phyloP scores from a whole-genome alignment of 1,140 invertebrate species.

The Drosophila azteca region DNA sequence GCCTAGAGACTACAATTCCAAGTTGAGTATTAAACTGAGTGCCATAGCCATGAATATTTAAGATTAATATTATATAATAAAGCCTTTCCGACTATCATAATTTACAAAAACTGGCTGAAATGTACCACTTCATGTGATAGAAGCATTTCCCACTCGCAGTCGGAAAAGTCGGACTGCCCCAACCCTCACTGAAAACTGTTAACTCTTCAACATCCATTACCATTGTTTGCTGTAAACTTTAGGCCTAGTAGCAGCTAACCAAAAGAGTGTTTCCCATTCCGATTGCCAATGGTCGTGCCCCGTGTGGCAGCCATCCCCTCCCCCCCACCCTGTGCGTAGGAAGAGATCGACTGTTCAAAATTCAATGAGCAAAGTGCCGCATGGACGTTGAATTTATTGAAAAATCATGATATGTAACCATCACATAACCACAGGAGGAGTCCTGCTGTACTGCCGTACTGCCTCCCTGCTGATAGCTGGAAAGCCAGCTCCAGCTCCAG shows the following conservation, averaged over 20 bases:
- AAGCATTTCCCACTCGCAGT: too few species aligned
- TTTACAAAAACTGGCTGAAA: too few species aligned
- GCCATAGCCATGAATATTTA: too few species aligned
- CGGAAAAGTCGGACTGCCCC: too few species aligned
- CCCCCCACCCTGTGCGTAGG: too few species aligned
- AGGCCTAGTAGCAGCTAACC: slow-evolving; percentile 1
- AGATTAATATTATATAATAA: too few species aligned
- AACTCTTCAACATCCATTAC: slow-evolving; percentile 42
- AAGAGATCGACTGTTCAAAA: slow-evolving; percentile 63
- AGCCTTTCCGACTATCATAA: too few species aligned
- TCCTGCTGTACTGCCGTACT: too few species aligned
- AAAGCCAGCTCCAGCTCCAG: slow-evolving; percentile 5
- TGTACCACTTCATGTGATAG: too few species aligned
- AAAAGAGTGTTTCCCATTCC: not conserved
- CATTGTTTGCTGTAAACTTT: slow-evolving; percentile 42
- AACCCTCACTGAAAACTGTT: not conserved
- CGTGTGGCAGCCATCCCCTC: not conserved
- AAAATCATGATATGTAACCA: slow-evolving; percentile 81
- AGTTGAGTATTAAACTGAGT: too few species aligned
- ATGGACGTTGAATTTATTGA: slow-evolving; percentile 77
- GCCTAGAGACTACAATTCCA: too few species aligned
- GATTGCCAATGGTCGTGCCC: not conserved
- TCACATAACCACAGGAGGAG: slow-evolving; percentile 33
- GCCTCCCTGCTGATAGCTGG: slow-evolving; percentile 20
- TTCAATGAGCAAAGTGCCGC: slow-evolving; percentile 79